phyloP scores from a whole-genome alignment of 2,888 invertebrate species.

The Napeogenes inachia region DNA sequence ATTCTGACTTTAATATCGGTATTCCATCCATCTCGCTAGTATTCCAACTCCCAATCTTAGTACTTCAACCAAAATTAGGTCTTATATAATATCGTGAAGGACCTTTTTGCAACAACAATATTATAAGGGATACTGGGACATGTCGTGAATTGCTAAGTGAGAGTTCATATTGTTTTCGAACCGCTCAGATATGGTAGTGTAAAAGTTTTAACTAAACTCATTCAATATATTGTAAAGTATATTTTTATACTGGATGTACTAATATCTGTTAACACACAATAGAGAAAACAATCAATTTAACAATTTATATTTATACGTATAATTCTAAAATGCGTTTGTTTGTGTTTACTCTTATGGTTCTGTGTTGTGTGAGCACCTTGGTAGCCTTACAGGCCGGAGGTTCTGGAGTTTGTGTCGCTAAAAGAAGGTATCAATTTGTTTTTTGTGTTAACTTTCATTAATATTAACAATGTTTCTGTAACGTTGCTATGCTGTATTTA shows the following conservation, averaged over 20 bases:
- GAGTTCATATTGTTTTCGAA: constrained; percentile 26
- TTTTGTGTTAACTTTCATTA: background rate
- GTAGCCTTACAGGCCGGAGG: constrained; percentile 30
- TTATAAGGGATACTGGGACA: constrained; percentile 23
- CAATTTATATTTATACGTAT: no score
- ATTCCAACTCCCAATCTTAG: background rate
- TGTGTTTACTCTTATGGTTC: constrained; percentile 20
- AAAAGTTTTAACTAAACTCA: constrained; percentile 5
- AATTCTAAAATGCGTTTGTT: constrained; percentile 21
- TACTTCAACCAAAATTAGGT: constrained; percentile 7
- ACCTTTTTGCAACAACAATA: constrained; percentile 10
- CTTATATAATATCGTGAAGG: constrained; percentile 9
- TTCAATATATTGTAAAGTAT: background rate
- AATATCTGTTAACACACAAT: constrained; percentile 7
- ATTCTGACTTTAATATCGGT: constrained; percentile 9
- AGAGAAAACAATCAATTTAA: no score
- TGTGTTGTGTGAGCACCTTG: constrained; percentile 24
- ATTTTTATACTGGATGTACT: constrained; percentile 3
- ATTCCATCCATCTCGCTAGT: constrained; percentile 1
- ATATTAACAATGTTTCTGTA: no score
- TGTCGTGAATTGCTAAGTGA: constrained; percentile 24
- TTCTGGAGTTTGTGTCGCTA: constrained; percentile 34
- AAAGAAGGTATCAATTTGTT: constrained; percentile 23
- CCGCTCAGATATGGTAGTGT: constrained; percentile 22
- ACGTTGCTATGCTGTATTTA: no score